phyloP scores from a whole-genome alignment of 1,140 invertebrate genomes.

The Drosophila ogumai region DNA sequence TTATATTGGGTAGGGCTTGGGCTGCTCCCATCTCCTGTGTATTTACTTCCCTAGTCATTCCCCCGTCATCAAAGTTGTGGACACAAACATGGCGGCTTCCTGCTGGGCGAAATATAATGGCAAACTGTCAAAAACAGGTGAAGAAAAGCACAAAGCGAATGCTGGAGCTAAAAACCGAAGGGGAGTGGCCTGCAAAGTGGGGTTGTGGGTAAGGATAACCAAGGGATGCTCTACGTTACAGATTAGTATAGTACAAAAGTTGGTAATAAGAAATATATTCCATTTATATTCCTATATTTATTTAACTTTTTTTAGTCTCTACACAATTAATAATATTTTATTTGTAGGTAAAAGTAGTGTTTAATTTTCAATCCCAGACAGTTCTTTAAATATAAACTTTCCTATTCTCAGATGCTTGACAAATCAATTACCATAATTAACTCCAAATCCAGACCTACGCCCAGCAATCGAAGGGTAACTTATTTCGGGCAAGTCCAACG shows the following conservation, averaged over 20 bases:
- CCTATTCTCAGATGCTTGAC: neutral
- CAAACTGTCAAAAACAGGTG: conserved; percentile 79
- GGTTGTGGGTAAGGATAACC: neutral
- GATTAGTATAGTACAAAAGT: neutral
- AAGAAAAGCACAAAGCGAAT: conserved; percentile 43
- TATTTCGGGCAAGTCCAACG: conserved; percentile 20
- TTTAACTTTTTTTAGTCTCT: no score
- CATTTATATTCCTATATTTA: neutral
- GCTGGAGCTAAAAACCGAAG: neutral
- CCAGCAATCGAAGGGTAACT: neutral
- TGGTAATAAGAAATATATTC: neutral
- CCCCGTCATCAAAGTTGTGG: conserved; percentile 1
- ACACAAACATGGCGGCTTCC: conserved; percentile 71
- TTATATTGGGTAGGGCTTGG: neutral
- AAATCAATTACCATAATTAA: conserved; percentile 40
- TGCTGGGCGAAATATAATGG: conserved; percentile 74
- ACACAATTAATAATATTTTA: neutral
- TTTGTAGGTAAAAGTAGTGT: neutral
- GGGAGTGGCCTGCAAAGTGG: neutral
- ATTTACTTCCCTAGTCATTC: neutral
- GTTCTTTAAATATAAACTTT: neutral
- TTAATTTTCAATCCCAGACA: neutral
- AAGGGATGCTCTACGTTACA: conserved; percentile 9
- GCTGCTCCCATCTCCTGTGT: neutral
- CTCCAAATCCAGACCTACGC: neutral